Conservation (phyloP, 2,113 vertebrate species). For the Chloebia gouldiae region DNA sequence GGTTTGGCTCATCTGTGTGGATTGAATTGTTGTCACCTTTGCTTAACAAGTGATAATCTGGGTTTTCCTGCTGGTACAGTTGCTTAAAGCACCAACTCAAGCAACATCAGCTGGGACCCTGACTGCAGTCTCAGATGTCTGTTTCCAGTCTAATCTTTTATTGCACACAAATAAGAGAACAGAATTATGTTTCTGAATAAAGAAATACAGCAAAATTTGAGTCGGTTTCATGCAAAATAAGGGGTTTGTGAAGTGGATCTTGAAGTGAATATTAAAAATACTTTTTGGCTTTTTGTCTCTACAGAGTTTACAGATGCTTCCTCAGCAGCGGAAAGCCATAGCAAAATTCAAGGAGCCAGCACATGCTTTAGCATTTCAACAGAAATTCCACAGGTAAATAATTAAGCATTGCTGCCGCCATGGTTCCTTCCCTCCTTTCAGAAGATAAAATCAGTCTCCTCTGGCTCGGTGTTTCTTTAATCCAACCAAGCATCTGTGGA, state of each 20-base stretch:
- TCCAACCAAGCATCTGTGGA: not conserved
- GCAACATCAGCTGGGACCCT: not conserved
- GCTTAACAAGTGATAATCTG: not conserved
- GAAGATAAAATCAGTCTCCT: constrained; percentile 4
- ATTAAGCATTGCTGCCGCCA: not conserved
- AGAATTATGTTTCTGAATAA: not conserved
- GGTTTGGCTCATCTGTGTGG: not conserved
- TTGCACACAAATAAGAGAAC: not conserved
- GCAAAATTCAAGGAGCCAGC: constrained; percentile 90
- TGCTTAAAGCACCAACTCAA: not conserved
- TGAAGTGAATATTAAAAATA: not conserved
- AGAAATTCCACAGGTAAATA: constrained; percentile 94
- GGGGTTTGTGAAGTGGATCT: not conserved
- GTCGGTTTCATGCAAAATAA: not conserved
- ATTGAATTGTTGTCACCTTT: not conserved
- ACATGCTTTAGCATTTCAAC: constrained; percentile 91
- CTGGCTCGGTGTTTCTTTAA: not conserved
- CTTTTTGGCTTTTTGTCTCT: not conserved
- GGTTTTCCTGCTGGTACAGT: not conserved
- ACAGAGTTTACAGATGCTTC: constrained; percentile 95
- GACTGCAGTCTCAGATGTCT: not conserved
- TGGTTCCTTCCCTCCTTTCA: not conserved
- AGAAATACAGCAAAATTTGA: not conserved
- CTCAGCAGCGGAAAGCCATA: constrained; percentile 93
- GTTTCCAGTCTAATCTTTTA: not conserved